phyloP scores from a whole-genome alignment of 1,140 invertebrate genomes.

The Magallana ariakensis region DNA sequence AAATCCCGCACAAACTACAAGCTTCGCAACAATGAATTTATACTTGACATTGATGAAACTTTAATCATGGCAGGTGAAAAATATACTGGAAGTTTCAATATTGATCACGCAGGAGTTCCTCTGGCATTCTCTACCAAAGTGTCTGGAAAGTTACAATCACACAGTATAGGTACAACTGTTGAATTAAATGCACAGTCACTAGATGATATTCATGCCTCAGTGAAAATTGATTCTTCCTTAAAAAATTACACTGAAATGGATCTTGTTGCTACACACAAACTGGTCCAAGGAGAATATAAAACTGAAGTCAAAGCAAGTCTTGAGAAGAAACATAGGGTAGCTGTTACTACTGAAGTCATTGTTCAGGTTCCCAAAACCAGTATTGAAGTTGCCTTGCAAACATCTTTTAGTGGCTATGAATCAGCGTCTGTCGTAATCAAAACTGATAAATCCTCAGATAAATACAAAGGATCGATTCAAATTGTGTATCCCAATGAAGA shows the following conservation, averaged over 20 bases:
- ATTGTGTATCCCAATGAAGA: not conserved
- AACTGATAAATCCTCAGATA: not conserved
- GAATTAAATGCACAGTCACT: not conserved
- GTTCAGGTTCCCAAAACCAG: not conserved
- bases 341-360: not conserved
- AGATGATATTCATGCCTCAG: slow-evolving; percentile 21
- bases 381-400: slow-evolving; percentile 28
- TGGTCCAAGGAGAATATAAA: not conserved
- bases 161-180: not conserved
- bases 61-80: slow-evolving; percentile 39
- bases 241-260: not conserved
- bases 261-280: not conserved
- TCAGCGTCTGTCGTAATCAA: not conserved
- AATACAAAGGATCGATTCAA: not conserved
- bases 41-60: slow-evolving; percentile 21
- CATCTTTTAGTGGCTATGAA: slow-evolving; percentile 55
- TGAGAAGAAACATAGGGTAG: not conserved
- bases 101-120: slow-evolving; percentile 41
- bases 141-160: not conserved
- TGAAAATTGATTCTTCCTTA: not conserved
- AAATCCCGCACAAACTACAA: slow-evolving; percentile 40
- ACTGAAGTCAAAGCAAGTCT: not conserved
- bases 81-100: not conserved
- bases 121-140: slow-evolving; percentile 38
- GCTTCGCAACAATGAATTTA: slow-evolving; percentile 31